These are phyloP conservation scores for Acipenser transmontanus DNA, from an alignment of 2,797 vertebrate species.

Conservation along the genomic window DNA sequence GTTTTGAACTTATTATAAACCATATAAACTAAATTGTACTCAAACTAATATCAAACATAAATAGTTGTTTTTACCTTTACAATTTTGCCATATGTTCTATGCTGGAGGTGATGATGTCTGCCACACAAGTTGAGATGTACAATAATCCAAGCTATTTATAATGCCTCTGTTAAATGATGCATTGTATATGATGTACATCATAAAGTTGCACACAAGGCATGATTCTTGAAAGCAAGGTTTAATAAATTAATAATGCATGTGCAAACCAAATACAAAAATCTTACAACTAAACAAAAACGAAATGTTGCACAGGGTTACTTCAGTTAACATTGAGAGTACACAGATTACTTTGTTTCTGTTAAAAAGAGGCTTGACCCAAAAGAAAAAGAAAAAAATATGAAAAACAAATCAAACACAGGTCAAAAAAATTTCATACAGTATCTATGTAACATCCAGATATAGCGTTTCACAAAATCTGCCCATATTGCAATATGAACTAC, in stretches of 20 bases:
- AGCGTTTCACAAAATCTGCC: conserved; percentile 50
- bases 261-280: conserved; percentile 68
- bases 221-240: conserved; percentile 80
- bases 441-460: conserved; percentile 58
- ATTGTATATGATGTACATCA: conserved; percentile 10
- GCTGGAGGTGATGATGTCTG: too few species aligned
- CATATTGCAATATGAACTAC: conserved; percentile 55
- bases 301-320: conserved; percentile 61
- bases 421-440: conserved; percentile 25
- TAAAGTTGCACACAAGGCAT: conserved; percentile 9
- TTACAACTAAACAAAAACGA: conserved; percentile 63
- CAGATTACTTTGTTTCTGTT: conserved; percentile 47
- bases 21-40: too few species aligned
- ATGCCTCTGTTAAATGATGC: too few species aligned
- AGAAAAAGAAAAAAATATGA: conserved; percentile 51
- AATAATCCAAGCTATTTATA: too few species aligned
- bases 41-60: too few species aligned
- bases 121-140: too few species aligned
- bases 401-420: neutral
- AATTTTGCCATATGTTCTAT: too few species aligned
- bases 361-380: conserved; percentile 51
- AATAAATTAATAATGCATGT: conserved; percentile 98
- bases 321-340: conserved; percentile 59
- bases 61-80: too few species aligned
- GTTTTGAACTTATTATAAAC: too few species aligned